Conservation (phyloP, 2,888 invertebrate species). For the Mongoloraphidia duomilia region DNA sequence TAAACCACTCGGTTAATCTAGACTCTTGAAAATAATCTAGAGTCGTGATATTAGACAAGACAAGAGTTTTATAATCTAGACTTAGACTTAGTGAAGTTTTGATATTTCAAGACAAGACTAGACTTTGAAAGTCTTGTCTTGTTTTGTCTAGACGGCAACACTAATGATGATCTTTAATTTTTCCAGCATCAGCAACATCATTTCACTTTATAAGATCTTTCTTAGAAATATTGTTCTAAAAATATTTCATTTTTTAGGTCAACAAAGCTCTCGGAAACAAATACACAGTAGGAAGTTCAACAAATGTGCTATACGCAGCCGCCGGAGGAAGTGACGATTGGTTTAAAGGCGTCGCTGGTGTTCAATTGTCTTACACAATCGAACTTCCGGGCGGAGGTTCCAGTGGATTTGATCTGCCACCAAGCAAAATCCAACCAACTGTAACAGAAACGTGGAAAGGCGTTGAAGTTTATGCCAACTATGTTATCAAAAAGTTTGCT, state of each 20-base stretch:
- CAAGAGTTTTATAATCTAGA: no score
- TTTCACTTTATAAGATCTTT: no score
- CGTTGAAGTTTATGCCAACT: slow-evolving; percentile 34
- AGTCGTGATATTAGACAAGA: no score
- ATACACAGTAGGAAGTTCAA: slow-evolving; percentile 35
- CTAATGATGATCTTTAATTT: no score
- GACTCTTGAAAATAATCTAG: no score
- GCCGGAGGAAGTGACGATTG: slow-evolving; percentile 54
- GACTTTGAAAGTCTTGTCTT: no score
- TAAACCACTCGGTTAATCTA: no score
- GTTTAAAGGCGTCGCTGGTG: slow-evolving; percentile 37
- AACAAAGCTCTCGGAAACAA: slow-evolving; percentile 21
- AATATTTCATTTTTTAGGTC: background rate
- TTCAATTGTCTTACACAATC: slow-evolving; percentile 44
- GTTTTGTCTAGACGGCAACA: no score
- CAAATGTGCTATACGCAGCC: slow-evolving; percentile 34
- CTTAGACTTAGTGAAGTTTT: no score
- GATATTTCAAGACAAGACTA: no score
- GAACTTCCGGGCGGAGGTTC: slow-evolving; percentile 43
- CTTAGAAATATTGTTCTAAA: no score
- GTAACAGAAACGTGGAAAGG: slow-evolving; percentile 45
- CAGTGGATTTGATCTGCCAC: slow-evolving; percentile 41
- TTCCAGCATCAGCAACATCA: no score
- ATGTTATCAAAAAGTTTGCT: slow-evolving; percentile 15
- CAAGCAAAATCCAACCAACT: slow-evolving; percentile 37